Evolutionary conservation across 2,797 vertebrate species (phyloP), one percentile per base, ranked within the genome.

Genomic region (Dendrocincla fuliginosa): DNA sequence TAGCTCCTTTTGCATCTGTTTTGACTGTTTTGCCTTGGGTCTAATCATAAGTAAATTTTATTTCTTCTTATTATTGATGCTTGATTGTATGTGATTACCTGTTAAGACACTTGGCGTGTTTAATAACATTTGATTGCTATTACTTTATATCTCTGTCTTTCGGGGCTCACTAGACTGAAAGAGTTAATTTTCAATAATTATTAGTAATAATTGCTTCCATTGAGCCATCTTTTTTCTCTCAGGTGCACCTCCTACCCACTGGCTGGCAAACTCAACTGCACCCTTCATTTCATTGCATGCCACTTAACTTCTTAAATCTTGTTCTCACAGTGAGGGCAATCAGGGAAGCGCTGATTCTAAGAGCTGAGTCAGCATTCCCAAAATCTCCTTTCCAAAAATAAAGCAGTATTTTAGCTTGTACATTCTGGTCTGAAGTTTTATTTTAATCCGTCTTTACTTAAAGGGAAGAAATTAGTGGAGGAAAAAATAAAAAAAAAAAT

Each of bases 301-400:
- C 53, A 53, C 35, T 93, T 91, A 90, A 87, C 75, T 75, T 28
- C 73, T 93, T 95, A 89, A 96, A 95, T 91, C 96, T 80, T 92
- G 89, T 37, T 53, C 65, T 87, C 89, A 65, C 4, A 85, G 56
- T 4, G 41, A 94, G 73, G 68, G 47, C 37, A 68, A 80, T 47
- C 59, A 95, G 64, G 77, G 86, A 96, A 95, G 33, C 0, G 3
- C 47, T 4, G 53, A 64, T 91, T 97, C 84, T 92, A 90, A 78
- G 67, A 92, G 85, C 92, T 93, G 86, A 97, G 84, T 97, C 92
- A 97, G 95, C 87, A 94, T 93, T 97, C 91, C 87, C 86, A 95
- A 85, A 95, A 96, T 81, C 93, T 94, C 87, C 91, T 64, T 97
- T 97, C 97, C 78, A 95, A 96, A 97, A 97, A 97, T 97, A 97